A percentile compares a stretch with the other conserved stretches of the same genome.
phyloP scores from a whole-genome alignment of 2,888 invertebrate species.

The Uropetala carovei region DNA sequence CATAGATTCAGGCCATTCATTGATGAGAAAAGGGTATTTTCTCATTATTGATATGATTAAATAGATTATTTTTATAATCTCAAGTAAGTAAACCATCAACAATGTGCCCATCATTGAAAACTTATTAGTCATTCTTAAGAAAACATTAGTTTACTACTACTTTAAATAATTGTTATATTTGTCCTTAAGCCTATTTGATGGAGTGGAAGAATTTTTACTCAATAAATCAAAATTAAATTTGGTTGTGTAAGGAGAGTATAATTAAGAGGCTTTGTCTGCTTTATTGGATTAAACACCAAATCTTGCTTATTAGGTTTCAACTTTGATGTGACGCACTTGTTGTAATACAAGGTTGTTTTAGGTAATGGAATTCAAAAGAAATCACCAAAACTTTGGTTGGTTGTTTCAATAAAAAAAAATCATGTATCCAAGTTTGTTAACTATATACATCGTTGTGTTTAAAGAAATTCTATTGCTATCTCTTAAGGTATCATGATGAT shows the following conservation, averaged over 20 bases:
- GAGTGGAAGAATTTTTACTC: background rate
- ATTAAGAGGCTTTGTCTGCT: background rate
- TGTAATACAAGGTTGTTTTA: background rate
- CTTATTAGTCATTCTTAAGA: background rate
- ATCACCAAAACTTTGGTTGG: background rate
- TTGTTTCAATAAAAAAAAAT: background rate
- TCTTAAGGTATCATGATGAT: background rate
- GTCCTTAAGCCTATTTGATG: background rate
- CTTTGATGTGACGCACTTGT: background rate
- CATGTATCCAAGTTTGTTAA: background rate
- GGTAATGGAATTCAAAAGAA: no score
- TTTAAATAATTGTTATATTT: background rate
- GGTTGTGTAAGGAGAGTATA: background rate
- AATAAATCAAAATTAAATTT: background rate
- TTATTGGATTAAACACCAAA: background rate
- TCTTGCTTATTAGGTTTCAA: background rate
- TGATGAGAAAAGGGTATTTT: conserved; percentile 46
- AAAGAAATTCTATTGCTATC: background rate
- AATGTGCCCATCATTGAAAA: background rate
- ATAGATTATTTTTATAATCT: conserved; percentile 52
- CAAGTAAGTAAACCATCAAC: conserved; percentile 19
- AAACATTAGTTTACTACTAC: background rate
- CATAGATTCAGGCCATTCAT: conserved; percentile 55
- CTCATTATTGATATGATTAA: conserved; percentile 45
- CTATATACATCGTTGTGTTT: background rate